phyloP scores from a whole-genome alignment of 1,140 invertebrate species.

The Sweltsa coloradensis region DNA sequence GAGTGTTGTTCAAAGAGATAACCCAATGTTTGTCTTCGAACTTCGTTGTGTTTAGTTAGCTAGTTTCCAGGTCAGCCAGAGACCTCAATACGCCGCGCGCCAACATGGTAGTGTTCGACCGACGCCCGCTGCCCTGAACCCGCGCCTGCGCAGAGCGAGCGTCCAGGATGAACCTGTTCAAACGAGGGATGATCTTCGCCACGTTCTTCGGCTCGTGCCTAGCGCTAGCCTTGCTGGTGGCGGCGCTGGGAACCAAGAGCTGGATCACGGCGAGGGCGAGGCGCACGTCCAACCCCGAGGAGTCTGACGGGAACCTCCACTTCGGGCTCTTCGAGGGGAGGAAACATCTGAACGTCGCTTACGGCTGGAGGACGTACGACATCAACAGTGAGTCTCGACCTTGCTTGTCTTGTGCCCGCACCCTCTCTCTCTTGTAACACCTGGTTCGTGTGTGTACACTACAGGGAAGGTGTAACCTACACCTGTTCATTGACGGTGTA shows the following conservation, averaged over 20 bases:
- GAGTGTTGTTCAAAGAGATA: too few species aligned
- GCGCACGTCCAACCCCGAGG: constrained; percentile 46
- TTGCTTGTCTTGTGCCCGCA: not conserved
- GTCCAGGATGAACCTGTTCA: constrained; percentile 38
- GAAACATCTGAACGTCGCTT: constrained; percentile 69
- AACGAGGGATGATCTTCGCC: constrained; percentile 69
- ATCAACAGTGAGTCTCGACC: constrained; percentile 60
- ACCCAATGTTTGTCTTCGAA: too few species aligned
- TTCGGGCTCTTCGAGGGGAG: constrained; percentile 76
- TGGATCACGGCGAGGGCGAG: constrained; percentile 73
- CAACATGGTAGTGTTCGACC: too few species aligned
- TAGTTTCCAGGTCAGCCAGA: too few species aligned
- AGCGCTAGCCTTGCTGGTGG: constrained; percentile 67
- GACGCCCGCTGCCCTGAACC: too few species aligned
- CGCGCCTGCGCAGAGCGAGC: too few species aligned
- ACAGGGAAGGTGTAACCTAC: too few species aligned
- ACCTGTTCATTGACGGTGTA: not conserved
- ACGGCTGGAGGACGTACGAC: constrained; percentile 62
- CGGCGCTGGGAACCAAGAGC: constrained; percentile 73
- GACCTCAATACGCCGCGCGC: too few species aligned
- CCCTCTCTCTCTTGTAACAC: not conserved
- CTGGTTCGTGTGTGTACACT: too few species aligned
- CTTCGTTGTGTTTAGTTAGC: too few species aligned
- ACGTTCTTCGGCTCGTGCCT: constrained; percentile 79
- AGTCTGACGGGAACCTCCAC: constrained; percentile 63